A percentile compares a stretch with the other conserved stretches of the same genome.
phyloP scores from a whole-genome alignment of 2,113 vertebrate genomes.

The Nanorana parkeri region DNA sequence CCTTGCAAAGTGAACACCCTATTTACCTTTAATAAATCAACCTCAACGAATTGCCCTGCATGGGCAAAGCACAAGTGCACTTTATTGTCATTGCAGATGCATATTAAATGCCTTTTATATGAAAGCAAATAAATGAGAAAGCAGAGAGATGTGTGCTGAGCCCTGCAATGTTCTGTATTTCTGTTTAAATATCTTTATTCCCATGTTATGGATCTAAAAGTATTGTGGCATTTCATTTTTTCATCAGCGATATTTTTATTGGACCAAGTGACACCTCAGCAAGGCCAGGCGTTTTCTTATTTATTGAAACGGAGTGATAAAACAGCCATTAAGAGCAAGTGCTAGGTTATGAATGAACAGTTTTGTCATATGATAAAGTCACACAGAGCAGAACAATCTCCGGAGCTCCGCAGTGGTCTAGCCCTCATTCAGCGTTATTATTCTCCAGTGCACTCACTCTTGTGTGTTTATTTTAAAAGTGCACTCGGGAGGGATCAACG shows the following conservation, averaged over 20 bases:
- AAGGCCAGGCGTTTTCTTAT: neutral
- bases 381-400: neutral
- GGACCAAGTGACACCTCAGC: neutral
- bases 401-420: neutral
- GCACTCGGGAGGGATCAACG: slow-evolving; percentile 7
- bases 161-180: too few species aligned
- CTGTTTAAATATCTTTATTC: neutral
- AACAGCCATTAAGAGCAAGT: neutral
- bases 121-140: too few species aligned
- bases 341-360: slow-evolving; percentile 3
- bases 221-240: neutral
- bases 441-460: slow-evolving; percentile 10
- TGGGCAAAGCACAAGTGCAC: too few species aligned
- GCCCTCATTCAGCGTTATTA: neutral
- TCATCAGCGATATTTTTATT: neutral
- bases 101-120: too few species aligned
- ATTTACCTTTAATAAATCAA: too few species aligned
- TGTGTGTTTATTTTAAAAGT: slow-evolving; percentile 42
- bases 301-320: neutral
- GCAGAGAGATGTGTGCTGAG: too few species aligned
- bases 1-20: too few species aligned
- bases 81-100: too few species aligned
- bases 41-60: too few species aligned
- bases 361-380: slow-evolving; percentile 25
- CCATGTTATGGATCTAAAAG: neutral